Percentiles rank a stretch among this genome's conserved stretches.
phyloP scores from a whole-genome alignment of 1,140 invertebrate species.

The Drosophila subobscura region DNA sequence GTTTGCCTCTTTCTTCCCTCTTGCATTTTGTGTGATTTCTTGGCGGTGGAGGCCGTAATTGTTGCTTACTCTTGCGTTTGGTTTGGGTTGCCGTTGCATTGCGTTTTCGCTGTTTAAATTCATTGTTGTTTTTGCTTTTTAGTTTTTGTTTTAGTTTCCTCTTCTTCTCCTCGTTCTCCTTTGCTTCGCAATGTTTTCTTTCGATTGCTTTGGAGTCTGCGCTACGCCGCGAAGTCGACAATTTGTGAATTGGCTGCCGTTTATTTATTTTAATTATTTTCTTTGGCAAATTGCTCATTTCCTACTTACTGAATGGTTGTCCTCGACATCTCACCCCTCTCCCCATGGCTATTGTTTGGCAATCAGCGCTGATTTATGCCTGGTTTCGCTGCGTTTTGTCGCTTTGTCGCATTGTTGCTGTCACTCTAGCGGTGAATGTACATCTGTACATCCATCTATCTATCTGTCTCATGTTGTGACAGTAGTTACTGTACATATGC shows the following conservation, averaged over 20 bases:
- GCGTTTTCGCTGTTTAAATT: background rate
- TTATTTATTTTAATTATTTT: slow-evolving; percentile 82
- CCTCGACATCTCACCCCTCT: background rate
- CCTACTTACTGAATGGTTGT: slow-evolving; percentile 50
- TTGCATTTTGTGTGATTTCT: slow-evolving; percentile 24
- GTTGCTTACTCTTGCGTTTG: slow-evolving; percentile 22
- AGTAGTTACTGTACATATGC: background rate
- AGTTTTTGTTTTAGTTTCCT: too few species aligned
- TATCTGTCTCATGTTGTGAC: background rate
- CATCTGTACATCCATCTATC: too few species aligned
- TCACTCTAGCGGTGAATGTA: too few species aligned
- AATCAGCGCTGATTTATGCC: slow-evolving; percentile 76
- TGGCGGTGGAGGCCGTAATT: slow-evolving; percentile 18
- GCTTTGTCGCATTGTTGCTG: slow-evolving; percentile 20
- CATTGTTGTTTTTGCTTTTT: background rate
- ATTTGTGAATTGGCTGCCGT: slow-evolving; percentile 40
- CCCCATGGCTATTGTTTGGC: slow-evolving; percentile 66
- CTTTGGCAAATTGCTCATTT: slow-evolving; percentile 78
- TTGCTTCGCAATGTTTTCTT: slow-evolving; percentile 9
- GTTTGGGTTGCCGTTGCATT: slow-evolving; percentile 3
- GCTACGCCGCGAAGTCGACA: slow-evolving; percentile 13
- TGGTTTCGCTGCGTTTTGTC: slow-evolving; percentile 33
- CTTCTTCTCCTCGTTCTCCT: slow-evolving; percentile 2
- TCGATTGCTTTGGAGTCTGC: slow-evolving; percentile 29
- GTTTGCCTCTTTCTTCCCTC: background rate